Evolutionary conservation across 2,113 vertebrate species (phyloP).

Genomic region (Channa maculata): DNA sequence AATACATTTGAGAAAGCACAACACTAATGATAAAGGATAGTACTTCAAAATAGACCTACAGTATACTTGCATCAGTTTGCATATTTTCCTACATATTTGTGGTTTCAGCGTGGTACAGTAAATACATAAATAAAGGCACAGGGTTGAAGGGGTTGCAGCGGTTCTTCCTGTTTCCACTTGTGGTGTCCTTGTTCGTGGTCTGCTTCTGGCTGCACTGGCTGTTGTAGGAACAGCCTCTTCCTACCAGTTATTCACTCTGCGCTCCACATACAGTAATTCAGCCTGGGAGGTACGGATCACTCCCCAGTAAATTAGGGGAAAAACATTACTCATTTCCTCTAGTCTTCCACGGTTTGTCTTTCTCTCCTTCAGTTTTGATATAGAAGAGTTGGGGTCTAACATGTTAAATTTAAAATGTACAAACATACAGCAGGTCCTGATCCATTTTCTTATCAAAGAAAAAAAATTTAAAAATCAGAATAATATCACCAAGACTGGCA

Average conservation of each 20-base stretch:
- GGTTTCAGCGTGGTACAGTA: slow-evolving; percentile 65
- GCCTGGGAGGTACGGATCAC: slow-evolving; percentile 65
- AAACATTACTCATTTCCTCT: slow-evolving; percentile 70
- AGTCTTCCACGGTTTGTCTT: slow-evolving; percentile 44
- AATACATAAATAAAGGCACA: slow-evolving; percentile 74
- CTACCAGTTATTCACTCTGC: slow-evolving; percentile 60
- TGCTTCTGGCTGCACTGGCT: slow-evolving; percentile 59
- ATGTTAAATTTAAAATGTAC: slow-evolving; percentile 7
- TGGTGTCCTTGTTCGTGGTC: slow-evolving; percentile 74
- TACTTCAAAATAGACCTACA: slow-evolving; percentile 57
- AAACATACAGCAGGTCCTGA: background rate
- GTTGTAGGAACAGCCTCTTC: slow-evolving; percentile 55
- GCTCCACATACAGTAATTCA: slow-evolving; percentile 57
- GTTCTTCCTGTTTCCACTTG: slow-evolving; percentile 80
- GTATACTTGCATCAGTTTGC: slow-evolving; percentile 42
- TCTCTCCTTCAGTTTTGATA: slow-evolving; percentile 36
- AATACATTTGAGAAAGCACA: slow-evolving; percentile 26
- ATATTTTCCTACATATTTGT: slow-evolving; percentile 76
- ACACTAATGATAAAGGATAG: slow-evolving; percentile 38
- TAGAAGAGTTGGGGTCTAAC: slow-evolving; percentile 17
- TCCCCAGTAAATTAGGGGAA: slow-evolving; percentile 42
- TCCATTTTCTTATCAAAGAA: background rate
- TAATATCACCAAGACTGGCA: background rate
- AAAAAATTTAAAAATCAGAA: background rate
- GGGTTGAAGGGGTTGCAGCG: slow-evolving; percentile 59